Evolutionary conservation across 2,888 invertebrate genomes (phyloP).

Genomic region (Dicroscelio sp.): DNA sequence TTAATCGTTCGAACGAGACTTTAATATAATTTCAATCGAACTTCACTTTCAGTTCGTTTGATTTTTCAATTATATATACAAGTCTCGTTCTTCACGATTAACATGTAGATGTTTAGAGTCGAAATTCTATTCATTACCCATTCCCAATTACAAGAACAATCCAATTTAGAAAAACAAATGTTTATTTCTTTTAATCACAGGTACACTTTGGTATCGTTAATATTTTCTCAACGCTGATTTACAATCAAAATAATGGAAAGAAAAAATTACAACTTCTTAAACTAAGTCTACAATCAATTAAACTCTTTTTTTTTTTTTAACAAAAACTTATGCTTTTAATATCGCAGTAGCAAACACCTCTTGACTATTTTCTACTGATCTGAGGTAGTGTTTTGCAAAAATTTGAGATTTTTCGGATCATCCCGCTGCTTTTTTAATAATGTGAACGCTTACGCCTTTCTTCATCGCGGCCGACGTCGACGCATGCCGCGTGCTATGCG

Average conservation of each 20-base stretch:
- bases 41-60: conserved; percentile 20
- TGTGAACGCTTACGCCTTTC: conserved; percentile 63
- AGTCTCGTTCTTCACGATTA: conserved; percentile 21
- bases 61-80: conserved; percentile 5
- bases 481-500: conserved; percentile 76
- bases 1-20: conserved; percentile 28
- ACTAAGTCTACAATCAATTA: too few species aligned
- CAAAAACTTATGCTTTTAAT: too few species aligned
- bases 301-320: too few species aligned
- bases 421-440: conserved; percentile 66
- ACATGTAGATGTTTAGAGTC: conserved; percentile 1
- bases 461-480: conserved; percentile 65
- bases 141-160: too few species aligned
- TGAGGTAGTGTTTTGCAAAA: conserved; percentile 31
- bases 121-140: neutral
- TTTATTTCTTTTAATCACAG: neutral
- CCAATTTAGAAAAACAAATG: neutral
- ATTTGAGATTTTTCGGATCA: conserved; percentile 65
- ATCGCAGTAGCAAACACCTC: neutral
- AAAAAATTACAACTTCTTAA: neutral
- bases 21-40: conserved; percentile 6
- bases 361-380: neutral
- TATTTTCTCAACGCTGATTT: too few species aligned
- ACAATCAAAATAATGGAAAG: too few species aligned
- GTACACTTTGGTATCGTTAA: too few species aligned